Conservation (phyloP, 2,113 vertebrate species). For the Raja brachyura region DNA sequence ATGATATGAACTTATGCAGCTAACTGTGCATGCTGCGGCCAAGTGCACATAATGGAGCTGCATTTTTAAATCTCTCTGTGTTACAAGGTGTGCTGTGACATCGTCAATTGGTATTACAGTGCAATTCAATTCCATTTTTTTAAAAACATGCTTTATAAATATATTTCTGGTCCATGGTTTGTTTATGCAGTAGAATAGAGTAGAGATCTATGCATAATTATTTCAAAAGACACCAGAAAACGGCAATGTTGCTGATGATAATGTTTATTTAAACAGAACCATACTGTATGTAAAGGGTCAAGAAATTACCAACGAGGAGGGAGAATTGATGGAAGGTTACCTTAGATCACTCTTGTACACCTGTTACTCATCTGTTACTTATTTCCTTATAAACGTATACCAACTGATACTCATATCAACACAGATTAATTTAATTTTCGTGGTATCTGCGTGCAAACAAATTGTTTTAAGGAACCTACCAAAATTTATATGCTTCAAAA, state of each 20-base stretch:
- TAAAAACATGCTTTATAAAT: no score
- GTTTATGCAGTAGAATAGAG: neutral
- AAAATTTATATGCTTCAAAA: neutral
- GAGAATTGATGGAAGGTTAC: neutral
- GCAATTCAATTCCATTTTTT: no score
- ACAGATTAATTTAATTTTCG: neutral
- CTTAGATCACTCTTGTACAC: neutral
- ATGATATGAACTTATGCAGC: no score
- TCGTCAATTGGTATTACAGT: no score
- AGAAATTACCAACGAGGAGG: neutral
- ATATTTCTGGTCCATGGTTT: no score
- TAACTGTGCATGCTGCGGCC: no score
- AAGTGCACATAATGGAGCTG: no score
- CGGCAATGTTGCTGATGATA: neutral
- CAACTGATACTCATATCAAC: neutral
- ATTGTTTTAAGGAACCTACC: neutral
- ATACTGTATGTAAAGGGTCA: neutral
- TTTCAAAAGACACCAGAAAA: neutral
- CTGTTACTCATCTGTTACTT: neutral
- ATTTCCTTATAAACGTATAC: neutral
- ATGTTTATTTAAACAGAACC: neutral
- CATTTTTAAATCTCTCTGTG: no score
- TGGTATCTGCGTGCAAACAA: neutral
- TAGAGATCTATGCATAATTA: neutral
- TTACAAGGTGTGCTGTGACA: no score